phyloP scores from a whole-genome alignment of 2,888 invertebrate species.

The Helleia helle region DNA sequence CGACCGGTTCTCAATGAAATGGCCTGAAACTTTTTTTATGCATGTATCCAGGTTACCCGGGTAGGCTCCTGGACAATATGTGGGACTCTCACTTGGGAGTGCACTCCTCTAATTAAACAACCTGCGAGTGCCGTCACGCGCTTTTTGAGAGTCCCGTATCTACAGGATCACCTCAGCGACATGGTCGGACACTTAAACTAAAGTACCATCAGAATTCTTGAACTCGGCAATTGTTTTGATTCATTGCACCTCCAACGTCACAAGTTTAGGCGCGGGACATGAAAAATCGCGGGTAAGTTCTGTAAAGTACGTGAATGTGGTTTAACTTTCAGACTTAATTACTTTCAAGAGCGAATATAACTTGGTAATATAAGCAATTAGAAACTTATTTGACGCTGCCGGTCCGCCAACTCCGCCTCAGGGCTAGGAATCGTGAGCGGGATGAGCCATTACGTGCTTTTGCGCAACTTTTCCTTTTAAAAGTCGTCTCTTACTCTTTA shows the following conservation, averaged over 20 bases:
- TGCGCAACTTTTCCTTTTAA: slow-evolving; percentile 69
- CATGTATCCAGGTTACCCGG: too few species aligned
- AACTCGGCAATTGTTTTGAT: slow-evolving; percentile 25
- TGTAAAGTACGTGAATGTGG: slow-evolving; percentile 53
- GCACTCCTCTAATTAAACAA: too few species aligned
- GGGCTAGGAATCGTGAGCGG: slow-evolving; percentile 66
- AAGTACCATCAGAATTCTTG: too few species aligned
- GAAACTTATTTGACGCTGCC: slow-evolving; percentile 72
- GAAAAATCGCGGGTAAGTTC: slow-evolving; percentile 35
- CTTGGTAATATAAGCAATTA: slow-evolving; percentile 74
- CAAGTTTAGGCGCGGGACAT: slow-evolving; percentile 21
- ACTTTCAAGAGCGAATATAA: slow-evolving; percentile 67
- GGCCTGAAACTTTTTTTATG: too few species aligned
- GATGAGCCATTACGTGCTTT: slow-evolving; percentile 73
- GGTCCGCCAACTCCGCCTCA: slow-evolving; percentile 65
- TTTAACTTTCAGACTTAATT: slow-evolving; percentile 65
- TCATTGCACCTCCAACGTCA: slow-evolving; percentile 24
- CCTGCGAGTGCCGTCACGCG: too few species aligned
- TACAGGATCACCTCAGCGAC: too few species aligned
- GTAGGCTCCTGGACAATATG: too few species aligned
- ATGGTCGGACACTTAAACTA: too few species aligned
- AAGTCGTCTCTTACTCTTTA: slow-evolving; percentile 70
- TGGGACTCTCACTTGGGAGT: too few species aligned
- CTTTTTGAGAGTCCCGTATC: too few species aligned
- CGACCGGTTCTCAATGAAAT: too few species aligned